phyloP scores from a whole-genome alignment of 2,888 invertebrate species.

The Hypselothyrea guttata region DNA sequence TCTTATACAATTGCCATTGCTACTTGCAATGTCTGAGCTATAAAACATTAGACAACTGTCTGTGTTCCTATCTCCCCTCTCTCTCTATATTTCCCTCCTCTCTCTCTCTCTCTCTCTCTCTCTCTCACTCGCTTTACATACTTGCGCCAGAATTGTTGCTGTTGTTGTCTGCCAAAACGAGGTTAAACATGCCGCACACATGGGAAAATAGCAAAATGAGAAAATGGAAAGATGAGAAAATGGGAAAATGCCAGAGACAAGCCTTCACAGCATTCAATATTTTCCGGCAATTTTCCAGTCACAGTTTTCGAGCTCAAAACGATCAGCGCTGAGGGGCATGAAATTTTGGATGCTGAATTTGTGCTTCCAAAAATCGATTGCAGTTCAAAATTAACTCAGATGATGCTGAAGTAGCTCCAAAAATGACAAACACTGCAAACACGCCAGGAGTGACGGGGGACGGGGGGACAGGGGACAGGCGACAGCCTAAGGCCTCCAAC shows the following conservation, averaged over 20 bases:
- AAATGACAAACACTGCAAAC: conserved; percentile 73
- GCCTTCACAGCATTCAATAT: conserved; percentile 61
- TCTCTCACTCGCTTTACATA: background rate
- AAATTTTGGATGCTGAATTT: background rate
- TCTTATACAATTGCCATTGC: conserved; percentile 72
- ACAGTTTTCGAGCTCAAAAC: conserved; percentile 29
- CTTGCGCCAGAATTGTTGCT: conserved; percentile 13
- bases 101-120: conserved; percentile 7
- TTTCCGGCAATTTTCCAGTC: conserved; percentile 67
- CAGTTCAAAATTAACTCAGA: conserved; percentile 73
- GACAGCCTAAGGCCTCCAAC: conserved; percentile 36
- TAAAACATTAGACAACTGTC: conserved; percentile 74
- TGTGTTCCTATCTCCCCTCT: conserved; percentile 33
- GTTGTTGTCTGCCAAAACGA: conserved; percentile 61
- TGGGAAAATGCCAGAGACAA: conserved; percentile 53
- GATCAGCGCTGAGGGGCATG: conserved; percentile 36
- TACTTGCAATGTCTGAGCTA: conserved; percentile 46
- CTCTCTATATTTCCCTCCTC: background rate
- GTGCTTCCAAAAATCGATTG: conserved; percentile 68
- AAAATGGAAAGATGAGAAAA: too few relatives aligned
- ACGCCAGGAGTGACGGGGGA: conserved; percentile 21
- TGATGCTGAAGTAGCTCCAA: conserved; percentile 56
- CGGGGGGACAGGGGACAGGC: too few relatives aligned
- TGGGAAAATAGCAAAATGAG: conserved; percentile 36
- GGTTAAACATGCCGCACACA: conserved; percentile 71